phyloP scores from a whole-genome alignment of 2,888 invertebrate species.

The Lordiphosa andalusiaca region DNA sequence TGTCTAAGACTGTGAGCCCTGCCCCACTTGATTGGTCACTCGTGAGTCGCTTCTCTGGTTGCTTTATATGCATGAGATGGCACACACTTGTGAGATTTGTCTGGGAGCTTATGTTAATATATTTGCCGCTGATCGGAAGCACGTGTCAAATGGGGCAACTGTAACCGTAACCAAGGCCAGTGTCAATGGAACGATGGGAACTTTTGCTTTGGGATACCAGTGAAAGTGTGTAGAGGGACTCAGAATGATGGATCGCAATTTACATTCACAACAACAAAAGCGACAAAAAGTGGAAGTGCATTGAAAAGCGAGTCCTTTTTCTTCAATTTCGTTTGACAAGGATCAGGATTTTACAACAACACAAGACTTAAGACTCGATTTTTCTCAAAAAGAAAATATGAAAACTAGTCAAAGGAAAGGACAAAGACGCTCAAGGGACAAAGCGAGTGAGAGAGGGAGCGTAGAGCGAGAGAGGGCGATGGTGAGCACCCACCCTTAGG shows the following conservation, averaged over 20 bases:
- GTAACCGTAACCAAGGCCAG: neutral
- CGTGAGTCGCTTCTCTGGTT: neutral
- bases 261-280: slow-evolving; percentile 16
- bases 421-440: slow-evolving; percentile 35
- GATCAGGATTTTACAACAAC: slow-evolving; percentile 54
- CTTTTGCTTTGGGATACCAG: slow-evolving; percentile 7
- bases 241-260: slow-evolving; percentile 49
- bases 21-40: neutral
- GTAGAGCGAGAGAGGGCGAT: slow-evolving; percentile 12
- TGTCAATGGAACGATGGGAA: neutral
- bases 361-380: slow-evolving; percentile 67
- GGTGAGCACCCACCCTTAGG: slow-evolving; percentile 55
- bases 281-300: slow-evolving; percentile 61
- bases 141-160: slow-evolving; percentile 74
- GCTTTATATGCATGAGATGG: slow-evolving; percentile 60
- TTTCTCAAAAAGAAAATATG: slow-evolving; percentile 36
- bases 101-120: slow-evolving; percentile 54
- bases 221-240: slow-evolving; percentile 25
- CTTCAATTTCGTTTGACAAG: slow-evolving; percentile 50
- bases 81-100: slow-evolving; percentile 70
- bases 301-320: slow-evolving; percentile 55
- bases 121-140: slow-evolving; percentile 74
- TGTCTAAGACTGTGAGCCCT: no score
- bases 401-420: slow-evolving; percentile 10
- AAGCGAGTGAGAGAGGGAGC: slow-evolving; percentile 29